These are phyloP conservation scores for Meloidogyne floridensis DNA, from an alignment of 1,140 invertebrate genomes.

Conservation along the genomic window DNA sequence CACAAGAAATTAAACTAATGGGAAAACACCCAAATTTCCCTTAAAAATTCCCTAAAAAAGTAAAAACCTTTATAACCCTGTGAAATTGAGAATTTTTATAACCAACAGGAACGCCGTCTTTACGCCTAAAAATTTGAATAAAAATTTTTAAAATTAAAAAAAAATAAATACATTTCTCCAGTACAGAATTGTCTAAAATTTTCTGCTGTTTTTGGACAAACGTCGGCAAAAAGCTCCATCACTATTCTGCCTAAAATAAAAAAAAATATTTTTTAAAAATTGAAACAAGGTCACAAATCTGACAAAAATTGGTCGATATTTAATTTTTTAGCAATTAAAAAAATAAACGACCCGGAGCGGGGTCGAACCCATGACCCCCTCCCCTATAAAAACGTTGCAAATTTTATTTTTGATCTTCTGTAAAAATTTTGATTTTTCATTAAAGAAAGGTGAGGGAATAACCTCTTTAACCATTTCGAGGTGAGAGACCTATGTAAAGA, in stretches of 20 bases:
- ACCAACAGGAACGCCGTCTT: constrained; percentile 89
- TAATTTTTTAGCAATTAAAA: no score
- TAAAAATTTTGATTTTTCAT: no score
- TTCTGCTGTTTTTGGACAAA: constrained; percentile 93
- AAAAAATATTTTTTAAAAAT: not conserved
- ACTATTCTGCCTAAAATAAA: constrained; percentile 74
- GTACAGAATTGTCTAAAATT: constrained; percentile 90
- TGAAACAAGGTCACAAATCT: not conserved
- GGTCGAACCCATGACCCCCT: no score
- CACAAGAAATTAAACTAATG: no score
- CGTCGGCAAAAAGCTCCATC: constrained; percentile 92
- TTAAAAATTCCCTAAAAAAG: no score
- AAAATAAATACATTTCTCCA: constrained; percentile 74
- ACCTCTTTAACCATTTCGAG: no score
- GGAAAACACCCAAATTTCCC: no score
- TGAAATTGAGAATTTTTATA: constrained; percentile 96
- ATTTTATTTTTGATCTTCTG: no score
- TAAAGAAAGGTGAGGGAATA: no score
- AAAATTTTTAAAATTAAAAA: not conserved
- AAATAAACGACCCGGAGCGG: no score
- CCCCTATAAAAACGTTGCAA: no score
- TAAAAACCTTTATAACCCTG: constrained; percentile 83
- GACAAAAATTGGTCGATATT: not conserved
- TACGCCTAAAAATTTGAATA: constrained; percentile 60
- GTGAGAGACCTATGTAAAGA: no score